Evolutionary conservation across 2,113 vertebrate species (phyloP).

Genomic region (Myrmecobius fasciatus): DNA sequence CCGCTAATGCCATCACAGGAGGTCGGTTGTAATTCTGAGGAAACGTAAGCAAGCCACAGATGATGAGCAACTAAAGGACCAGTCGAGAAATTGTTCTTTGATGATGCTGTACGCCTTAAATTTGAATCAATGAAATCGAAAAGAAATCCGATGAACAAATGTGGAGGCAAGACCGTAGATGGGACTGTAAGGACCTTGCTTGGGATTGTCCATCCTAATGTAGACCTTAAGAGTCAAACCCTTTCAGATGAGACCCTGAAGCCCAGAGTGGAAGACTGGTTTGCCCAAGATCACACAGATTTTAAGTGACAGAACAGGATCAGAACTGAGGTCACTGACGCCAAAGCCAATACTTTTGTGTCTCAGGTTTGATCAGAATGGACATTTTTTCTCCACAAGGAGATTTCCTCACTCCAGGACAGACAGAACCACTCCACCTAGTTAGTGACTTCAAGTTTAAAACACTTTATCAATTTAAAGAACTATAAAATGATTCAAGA

Average conservation of each 20-base stretch:
- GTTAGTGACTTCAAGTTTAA: not conserved
- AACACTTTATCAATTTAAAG: not conserved
- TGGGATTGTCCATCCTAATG: not conserved
- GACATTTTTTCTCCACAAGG: not conserved
- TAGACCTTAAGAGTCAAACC: not conserved
- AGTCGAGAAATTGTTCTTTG: not conserved
- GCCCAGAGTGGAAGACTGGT: not conserved
- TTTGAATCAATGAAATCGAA: slow-evolving; percentile 7
- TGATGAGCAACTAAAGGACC: slow-evolving; percentile 34
- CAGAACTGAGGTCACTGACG: not conserved
- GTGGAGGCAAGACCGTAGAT: not conserved
- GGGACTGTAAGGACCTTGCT: not conserved
- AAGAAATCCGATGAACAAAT: not conserved
- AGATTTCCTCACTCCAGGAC: not conserved
- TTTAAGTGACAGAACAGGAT: not conserved
- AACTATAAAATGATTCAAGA: not conserved
- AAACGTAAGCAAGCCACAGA: slow-evolving; percentile 22
- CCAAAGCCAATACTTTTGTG: not conserved
- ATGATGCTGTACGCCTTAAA: not conserved
- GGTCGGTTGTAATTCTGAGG: slow-evolving; percentile 93
- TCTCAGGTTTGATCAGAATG: not conserved
- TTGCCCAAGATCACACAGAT: not conserved
- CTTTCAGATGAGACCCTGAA: not conserved
- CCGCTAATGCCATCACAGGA: slow-evolving; percentile 92
- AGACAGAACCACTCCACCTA: not conserved